A percentile compares a stretch with the other conserved stretches of the same genome.
Evolutionary conservation across 2,888 invertebrate species (phyloP).

Genomic region (Polymixis lichenea): DNA sequence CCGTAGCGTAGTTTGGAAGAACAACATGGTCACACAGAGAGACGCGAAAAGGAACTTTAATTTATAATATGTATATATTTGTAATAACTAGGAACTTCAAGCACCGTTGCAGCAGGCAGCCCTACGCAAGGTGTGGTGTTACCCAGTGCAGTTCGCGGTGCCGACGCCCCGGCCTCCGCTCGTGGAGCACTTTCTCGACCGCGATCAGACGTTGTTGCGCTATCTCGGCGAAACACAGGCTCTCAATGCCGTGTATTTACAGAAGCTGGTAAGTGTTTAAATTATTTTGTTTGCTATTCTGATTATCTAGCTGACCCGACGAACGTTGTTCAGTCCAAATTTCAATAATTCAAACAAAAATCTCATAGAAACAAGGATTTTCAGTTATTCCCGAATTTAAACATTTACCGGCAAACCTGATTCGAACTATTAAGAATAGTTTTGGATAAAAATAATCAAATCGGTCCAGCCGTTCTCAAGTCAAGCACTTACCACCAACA

Average conservation of each 20-base stretch:
- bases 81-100: constrained; percentile 87
- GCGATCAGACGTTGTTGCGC: constrained; percentile 96
- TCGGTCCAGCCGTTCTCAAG: too few species aligned
- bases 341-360: not conserved
- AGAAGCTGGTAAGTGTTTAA: constrained; percentile 93
- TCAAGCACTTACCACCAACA: too few species aligned
- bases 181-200: constrained; percentile 96
- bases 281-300: not conserved
- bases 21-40: not conserved
- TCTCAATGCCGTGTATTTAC: constrained; percentile 96
- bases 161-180: constrained; percentile 96
- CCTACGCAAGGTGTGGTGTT: constrained; percentile 98
- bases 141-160: constrained; percentile 97
- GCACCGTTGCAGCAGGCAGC: constrained; percentile 93
- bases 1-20: not conserved
- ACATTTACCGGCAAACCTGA: too few species aligned
- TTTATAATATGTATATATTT: constrained; percentile 1
- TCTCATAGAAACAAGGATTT: not conserved
- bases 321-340: not conserved
- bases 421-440: too few species aligned
- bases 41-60: not conserved
- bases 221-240: constrained; percentile 96
- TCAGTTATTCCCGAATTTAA: too few species aligned
- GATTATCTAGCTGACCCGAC: not conserved
- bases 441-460: too few species aligned